A percentile compares a stretch with the other conserved stretches of the same genome.
These are phyloP conservation scores for Kryptopterus vitreolus DNA, from an alignment of 2,797 vertebrate genomes.

Conservation along the genomic window DNA sequence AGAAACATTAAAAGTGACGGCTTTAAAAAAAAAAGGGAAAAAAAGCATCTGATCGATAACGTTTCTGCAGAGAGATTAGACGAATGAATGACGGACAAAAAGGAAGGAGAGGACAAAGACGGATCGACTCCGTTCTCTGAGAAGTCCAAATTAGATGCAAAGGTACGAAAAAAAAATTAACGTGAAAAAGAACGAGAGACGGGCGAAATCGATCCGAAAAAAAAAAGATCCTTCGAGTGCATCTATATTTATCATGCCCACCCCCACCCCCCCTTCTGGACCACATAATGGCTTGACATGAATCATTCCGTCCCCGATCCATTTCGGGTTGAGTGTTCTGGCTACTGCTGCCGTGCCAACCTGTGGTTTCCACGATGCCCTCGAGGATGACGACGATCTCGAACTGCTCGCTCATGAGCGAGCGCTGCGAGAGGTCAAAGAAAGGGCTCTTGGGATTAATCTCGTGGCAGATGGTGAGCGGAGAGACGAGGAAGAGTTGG, in stretches of 20 bases:
- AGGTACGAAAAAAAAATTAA: no score
- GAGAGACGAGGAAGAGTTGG: constrained; percentile 89
- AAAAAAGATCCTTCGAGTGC: constrained; percentile 32
- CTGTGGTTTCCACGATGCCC: constrained; percentile 90
- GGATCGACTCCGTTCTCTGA: no score
- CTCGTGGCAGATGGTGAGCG: constrained; percentile 89
- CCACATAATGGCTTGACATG: constrained; percentile 30
- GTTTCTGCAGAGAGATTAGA: no score
- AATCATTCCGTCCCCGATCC: constrained; percentile 31
- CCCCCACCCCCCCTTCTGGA: no score
- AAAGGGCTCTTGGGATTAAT: constrained; percentile 87
- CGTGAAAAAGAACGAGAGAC: constrained; percentile 17
- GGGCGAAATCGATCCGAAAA: background rate
- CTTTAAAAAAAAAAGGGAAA: no score
- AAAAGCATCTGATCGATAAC: no score
- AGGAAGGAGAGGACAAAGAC: no score
- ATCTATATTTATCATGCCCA: constrained; percentile 29
- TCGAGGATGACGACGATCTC: constrained; percentile 91
- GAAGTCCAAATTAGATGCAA: no score
- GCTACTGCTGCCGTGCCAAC: constrained; percentile 62
- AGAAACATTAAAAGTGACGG: no score
- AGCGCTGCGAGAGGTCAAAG: constrained; percentile 85
- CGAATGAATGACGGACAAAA: no score
- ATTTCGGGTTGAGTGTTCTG: constrained; percentile 15
- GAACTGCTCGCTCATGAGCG: constrained; percentile 84